phyloP scores from a whole-genome alignment of 2,113 vertebrate species.

The Eublepharis macularius region DNA sequence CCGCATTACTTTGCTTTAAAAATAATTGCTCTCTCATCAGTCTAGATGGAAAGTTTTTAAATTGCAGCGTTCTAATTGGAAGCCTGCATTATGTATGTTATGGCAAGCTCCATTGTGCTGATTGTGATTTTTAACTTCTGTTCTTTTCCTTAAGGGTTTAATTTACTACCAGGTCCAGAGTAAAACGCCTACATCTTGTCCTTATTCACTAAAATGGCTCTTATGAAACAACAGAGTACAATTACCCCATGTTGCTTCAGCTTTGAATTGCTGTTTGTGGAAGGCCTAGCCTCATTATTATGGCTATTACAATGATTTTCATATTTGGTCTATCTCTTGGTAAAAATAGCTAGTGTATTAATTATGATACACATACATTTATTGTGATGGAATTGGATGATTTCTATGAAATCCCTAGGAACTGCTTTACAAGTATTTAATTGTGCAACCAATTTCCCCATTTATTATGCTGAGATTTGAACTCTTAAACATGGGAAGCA shows the following conservation, averaged over 20 bases:
- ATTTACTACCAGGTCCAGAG: conserved; percentile 51
- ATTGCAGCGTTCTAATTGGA: conserved; percentile 64
- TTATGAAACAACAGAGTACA: background rate
- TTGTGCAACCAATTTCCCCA: background rate
- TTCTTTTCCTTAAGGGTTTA: conserved; percentile 63
- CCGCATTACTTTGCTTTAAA: conserved; percentile 56
- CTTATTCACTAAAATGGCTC: conserved; percentile 18
- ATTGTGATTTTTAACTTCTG: conserved; percentile 36
- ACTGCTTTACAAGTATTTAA: background rate
- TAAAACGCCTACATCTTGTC: conserved; percentile 45
- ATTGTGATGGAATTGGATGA: background rate
- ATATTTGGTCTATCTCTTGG: background rate
- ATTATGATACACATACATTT: background rate
- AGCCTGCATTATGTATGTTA: conserved; percentile 57
- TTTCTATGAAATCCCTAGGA: conserved; percentile 9
- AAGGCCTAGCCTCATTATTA: background rate
- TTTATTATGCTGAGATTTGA: background rate
- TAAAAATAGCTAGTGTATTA: background rate
- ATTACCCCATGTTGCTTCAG: background rate
- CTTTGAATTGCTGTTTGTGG: background rate
- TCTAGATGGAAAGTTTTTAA: conserved; percentile 60
- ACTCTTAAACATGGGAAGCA: background rate
- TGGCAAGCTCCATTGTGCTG: conserved; percentile 59
- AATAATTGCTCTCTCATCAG: conserved; percentile 66
- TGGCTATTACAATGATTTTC: background rate